Percentiles rank a stretch among this genome's conserved stretches.
Conservation (phyloP, 2,888 invertebrate genomes). For the Cryptus armator region DNA sequence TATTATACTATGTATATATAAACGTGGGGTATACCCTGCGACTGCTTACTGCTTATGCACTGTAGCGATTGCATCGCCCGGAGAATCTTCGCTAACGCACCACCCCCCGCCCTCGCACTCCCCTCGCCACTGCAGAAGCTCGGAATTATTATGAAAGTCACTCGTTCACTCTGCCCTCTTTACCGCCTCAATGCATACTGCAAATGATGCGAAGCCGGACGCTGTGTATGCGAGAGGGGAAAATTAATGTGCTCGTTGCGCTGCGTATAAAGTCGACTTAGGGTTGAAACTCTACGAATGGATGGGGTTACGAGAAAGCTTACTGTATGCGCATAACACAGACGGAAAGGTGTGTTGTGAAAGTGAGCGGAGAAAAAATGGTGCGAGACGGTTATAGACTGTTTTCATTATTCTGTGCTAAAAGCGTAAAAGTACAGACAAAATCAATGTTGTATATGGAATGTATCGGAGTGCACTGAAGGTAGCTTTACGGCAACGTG, state of each 20-base stretch:
- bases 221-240: slow-evolving; percentile 23
- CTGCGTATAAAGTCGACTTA: slow-evolving; percentile 16
- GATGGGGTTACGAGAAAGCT: slow-evolving; percentile 18
- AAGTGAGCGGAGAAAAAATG: background rate
- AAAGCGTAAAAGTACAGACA: too few species aligned
- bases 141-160: slow-evolving; percentile 54
- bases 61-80: slow-evolving; percentile 39
- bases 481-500: too few species aligned
- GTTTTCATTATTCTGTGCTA: too few species aligned
- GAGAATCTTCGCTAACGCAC: slow-evolving; percentile 24
- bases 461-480: too few species aligned
- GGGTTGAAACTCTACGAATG: slow-evolving; percentile 26
- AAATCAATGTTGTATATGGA: too few species aligned
- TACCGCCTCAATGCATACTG: slow-evolving; percentile 45
- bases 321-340: background rate
- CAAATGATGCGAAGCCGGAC: slow-evolving; percentile 53
- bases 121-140: slow-evolving; percentile 4
- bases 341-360: background rate
- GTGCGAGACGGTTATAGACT: background rate
- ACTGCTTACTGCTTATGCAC: slow-evolving; percentile 15
- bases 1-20: slow-evolving; percentile 22
- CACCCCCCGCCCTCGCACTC: too few species aligned
- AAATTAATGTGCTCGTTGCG: slow-evolving; percentile 45
- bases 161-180: slow-evolving; percentile 56
- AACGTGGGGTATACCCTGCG: background rate